These are phyloP conservation scores for Saturnia japonica DNA, from an alignment of 2,888 invertebrate species.

Conservation along the genomic window DNA sequence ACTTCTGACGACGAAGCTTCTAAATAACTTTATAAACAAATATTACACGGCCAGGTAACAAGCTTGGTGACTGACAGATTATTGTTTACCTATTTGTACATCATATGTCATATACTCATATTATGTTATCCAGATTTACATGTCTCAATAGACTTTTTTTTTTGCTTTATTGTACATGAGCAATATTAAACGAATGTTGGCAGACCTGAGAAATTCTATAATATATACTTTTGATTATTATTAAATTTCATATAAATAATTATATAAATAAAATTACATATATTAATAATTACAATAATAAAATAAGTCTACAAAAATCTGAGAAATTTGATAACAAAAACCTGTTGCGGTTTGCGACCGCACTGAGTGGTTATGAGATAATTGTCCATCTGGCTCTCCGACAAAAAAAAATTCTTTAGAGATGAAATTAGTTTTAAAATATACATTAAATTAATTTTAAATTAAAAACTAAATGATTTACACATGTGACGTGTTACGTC, in stretches of 20 bases:
- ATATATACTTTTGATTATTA: neutral
- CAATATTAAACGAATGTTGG: neutral
- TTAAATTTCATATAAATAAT: neutral
- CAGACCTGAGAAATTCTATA: neutral
- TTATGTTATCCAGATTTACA: neutral
- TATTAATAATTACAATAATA: neutral
- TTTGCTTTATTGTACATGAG: neutral
- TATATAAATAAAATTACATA: neutral
- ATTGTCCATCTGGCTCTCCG: slow-evolving; percentile 5
- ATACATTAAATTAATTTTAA: neutral
- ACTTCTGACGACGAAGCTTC: slow-evolving; percentile 26
- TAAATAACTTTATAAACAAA: slow-evolving; percentile 49
- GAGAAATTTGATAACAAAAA: neutral
- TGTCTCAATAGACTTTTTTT: neutral
- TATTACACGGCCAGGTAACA: slow-evolving; percentile 38
- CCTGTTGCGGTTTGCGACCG: slow-evolving; percentile 7
- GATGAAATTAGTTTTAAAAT: slow-evolving; percentile 1
- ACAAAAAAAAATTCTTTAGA: neutral
- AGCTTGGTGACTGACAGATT: slow-evolving; percentile 25
- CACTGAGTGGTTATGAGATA: neutral
- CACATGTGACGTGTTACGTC: slow-evolving; percentile 15
- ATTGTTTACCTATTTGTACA: slow-evolving; percentile 3
- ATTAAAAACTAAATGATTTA: slow-evolving; percentile 4
- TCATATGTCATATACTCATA: neutral
- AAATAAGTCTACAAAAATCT: neutral